Percentiles rank a stretch among this genome's conserved stretches.
phyloP scores from a whole-genome alignment of 2,888 invertebrate species.

The Drosophila suboccidentalis region DNA sequence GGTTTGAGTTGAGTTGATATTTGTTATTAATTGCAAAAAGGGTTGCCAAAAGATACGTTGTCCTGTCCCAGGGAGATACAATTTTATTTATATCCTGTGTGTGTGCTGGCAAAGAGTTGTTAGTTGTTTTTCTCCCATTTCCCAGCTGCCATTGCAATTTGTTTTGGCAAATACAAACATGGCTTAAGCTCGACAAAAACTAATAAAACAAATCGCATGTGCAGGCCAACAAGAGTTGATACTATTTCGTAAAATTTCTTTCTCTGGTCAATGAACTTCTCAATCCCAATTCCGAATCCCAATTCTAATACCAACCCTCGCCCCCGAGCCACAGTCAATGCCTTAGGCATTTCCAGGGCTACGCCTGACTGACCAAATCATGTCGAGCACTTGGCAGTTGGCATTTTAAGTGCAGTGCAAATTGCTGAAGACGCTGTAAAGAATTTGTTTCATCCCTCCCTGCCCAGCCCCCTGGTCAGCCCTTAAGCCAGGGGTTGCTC shows the following conservation, averaged over 20 bases:
- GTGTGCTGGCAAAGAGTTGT: constrained; percentile 16
- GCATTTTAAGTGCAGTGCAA: constrained; percentile 75
- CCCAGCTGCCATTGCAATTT: constrained; percentile 68
- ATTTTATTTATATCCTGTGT: constrained; percentile 39
- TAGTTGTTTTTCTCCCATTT: background rate
- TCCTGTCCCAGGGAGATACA: constrained; percentile 19
- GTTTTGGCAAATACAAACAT: constrained; percentile 56
- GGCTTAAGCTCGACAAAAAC: constrained; percentile 59
- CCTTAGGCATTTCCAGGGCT: constrained; percentile 33
- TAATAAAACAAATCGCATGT: constrained; percentile 82
- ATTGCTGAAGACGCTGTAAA: constrained; percentile 54
- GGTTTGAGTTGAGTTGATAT: constrained; percentile 47
- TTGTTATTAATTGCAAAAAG: constrained; percentile 73
- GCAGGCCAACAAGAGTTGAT: constrained; percentile 68
- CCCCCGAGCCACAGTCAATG: constrained; percentile 39
- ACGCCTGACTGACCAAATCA: constrained; percentile 64
- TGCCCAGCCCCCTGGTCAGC: background rate
- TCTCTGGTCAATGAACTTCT: constrained; percentile 70
- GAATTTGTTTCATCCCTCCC: constrained; percentile 1
- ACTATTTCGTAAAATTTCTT: constrained; percentile 43
- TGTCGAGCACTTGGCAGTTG: constrained; percentile 63
- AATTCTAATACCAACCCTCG: constrained; percentile 11
- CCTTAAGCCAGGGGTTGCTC: constrained; percentile 21
- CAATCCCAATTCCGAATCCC: background rate
- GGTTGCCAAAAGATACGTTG: constrained; percentile 68